These are phyloP conservation scores for Oithona nana DNA, from an alignment of 2,888 invertebrate species.

Conservation along the genomic window DNA sequence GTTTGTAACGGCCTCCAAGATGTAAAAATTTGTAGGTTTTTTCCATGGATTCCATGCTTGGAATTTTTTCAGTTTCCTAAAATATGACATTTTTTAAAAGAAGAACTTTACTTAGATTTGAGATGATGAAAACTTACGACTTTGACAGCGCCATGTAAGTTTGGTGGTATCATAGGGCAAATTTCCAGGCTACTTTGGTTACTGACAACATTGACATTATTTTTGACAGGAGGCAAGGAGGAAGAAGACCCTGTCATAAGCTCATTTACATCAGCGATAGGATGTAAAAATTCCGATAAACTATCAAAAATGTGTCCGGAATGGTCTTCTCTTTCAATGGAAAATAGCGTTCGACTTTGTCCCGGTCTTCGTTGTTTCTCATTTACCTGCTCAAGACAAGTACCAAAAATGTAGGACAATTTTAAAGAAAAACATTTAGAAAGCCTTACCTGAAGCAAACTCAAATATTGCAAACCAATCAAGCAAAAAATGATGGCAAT, in stretches of 20 bases:
- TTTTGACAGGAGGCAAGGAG: background rate
- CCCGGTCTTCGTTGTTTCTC: background rate
- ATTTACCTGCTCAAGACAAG: no score
- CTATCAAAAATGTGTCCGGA: background rate
- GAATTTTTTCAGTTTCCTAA: slow-evolving; percentile 40
- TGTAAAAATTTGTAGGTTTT: slow-evolving; percentile 44
- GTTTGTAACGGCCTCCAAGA: slow-evolving; percentile 65
- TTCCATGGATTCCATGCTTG: slow-evolving; percentile 44
- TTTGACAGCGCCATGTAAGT: slow-evolving; percentile 41
- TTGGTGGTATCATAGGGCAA: slow-evolving; percentile 16
- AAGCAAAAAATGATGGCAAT: slow-evolving; percentile 1
- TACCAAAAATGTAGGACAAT: no score
- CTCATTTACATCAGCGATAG: background rate
- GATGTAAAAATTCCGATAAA: background rate
- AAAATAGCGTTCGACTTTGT: background rate
- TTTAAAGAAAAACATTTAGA: no score
- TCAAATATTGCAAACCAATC: slow-evolving; percentile 9
- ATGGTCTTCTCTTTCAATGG: background rate
- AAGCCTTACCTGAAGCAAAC: slow-evolving; percentile 8
- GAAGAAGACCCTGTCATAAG: background rate
- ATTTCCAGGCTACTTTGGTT: background rate
- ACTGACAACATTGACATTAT: background rate
- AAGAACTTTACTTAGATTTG: no score
- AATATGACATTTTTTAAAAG: no score
- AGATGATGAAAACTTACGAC: no score